Percentiles rank a stretch among this genome's conserved stretches.
phyloP scores from a whole-genome alignment of 1,140 invertebrate genomes.

The Halyomorpha halys region DNA sequence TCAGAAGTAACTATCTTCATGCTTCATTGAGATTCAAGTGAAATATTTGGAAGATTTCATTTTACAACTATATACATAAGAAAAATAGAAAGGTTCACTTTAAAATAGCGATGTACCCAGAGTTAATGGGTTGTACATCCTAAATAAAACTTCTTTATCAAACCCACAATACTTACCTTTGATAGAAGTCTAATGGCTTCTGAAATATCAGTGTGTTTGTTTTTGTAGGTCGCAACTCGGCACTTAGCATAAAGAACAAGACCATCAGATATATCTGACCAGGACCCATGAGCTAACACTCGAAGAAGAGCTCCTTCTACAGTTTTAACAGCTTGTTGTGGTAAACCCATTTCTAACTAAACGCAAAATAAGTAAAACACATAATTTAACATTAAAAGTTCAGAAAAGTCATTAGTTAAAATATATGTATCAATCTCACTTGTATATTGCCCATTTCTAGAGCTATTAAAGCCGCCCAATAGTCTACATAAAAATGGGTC shows the following conservation, averaged over 20 bases:
- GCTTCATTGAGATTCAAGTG: too few species aligned
- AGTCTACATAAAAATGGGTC: conserved; percentile 59
- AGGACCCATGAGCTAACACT: conserved; percentile 67
- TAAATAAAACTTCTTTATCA: too few species aligned
- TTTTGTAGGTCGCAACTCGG: conserved; percentile 35
- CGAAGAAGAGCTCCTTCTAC: conserved; percentile 56
- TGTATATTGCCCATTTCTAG: conserved; percentile 64
- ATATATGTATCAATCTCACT: conserved; percentile 34
- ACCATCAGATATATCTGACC: conserved; percentile 62
- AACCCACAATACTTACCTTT: conserved; percentile 31
- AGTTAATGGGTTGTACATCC: too few species aligned
- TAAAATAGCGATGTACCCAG: too few species aligned
- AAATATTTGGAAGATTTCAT: too few species aligned
- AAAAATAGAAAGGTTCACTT: too few species aligned
- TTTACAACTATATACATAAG: too few species aligned
- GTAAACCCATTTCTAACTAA: conserved; percentile 59
- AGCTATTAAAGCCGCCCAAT: conserved; percentile 59
- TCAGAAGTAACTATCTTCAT: too few species aligned
- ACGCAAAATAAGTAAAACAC: conserved; percentile 28
- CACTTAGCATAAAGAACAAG: conserved; percentile 40
- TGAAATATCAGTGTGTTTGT: conserved; percentile 44
- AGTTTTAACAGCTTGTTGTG: conserved; percentile 57
- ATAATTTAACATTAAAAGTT: background rate
- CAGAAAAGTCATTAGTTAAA: too few species aligned
- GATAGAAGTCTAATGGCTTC: conserved; percentile 53